phyloP scores from a whole-genome alignment of 2,797 vertebrate genomes.

The Ptychadena robeensis region DNA sequence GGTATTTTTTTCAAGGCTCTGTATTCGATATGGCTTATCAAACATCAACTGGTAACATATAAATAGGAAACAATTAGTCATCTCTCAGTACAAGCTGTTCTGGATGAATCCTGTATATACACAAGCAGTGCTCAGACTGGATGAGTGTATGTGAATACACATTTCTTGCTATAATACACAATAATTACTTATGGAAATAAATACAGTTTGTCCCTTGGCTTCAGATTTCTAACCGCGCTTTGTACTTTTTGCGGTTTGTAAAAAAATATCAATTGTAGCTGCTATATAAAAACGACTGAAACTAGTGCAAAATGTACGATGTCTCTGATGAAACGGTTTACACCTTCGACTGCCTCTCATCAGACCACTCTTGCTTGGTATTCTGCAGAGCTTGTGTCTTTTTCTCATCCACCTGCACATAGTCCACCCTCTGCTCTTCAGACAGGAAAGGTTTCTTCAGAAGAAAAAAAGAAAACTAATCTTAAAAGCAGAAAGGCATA shows the following conservation, averaged over 20 bases:
- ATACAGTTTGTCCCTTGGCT: conserved; percentile 26
- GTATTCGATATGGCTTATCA: conserved; percentile 39
- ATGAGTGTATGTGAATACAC: not conserved
- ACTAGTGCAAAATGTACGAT: conserved; percentile 67
- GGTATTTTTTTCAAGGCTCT: not conserved
- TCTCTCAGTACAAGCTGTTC: conserved; percentile 8
- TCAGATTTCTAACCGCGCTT: conserved; percentile 10
- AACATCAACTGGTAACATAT: conserved; percentile 9
- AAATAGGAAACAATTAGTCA: not conserved
- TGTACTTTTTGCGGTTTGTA: conserved; percentile 58
- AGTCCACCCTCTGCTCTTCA: conserved; percentile 92
- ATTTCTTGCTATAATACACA: not conserved
- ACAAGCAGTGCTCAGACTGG: conserved; percentile 4
- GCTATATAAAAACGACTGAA: conserved; percentile 26
- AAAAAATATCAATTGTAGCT: conserved; percentile 57
- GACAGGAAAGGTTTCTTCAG: conserved; percentile 83
- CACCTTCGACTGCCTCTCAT: conserved; percentile 90
- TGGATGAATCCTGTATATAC: conserved; percentile 1
- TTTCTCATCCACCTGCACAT: conserved; percentile 95
- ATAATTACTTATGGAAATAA: not conserved
- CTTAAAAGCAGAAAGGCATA: not conserved
- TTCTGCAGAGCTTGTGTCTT: conserved; percentile 95
- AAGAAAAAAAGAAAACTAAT: conserved; percentile 16
- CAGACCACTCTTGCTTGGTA: conserved; percentile 96
- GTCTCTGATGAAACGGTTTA: conserved; percentile 63